Base-by-base conservation (phyloP, 2,113 vertebrate genomes). In the Callocephalon fimbriatum region DNA sequence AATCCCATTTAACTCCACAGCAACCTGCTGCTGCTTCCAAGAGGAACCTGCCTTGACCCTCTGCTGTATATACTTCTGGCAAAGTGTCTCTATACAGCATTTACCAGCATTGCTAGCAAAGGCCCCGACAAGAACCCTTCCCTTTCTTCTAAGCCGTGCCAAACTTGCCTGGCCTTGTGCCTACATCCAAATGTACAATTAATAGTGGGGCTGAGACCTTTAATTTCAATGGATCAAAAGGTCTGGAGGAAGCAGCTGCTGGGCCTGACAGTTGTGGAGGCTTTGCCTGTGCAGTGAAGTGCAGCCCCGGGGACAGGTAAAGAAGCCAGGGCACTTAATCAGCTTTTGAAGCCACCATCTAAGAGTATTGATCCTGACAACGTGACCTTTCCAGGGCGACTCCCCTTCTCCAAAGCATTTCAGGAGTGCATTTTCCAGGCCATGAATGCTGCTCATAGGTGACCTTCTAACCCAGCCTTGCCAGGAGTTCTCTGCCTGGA, bases 151-250 rank as follows among this genome's bases (percentile, higher is more conserved):
- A 5, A 20, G 45, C 45, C 0, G 0, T n/a, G 75, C 71, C 61
- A 68, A 56, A 88, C 44, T 8, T 38, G 81, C 86, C 72, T 19
- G 32, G 79, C 83, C 76, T 76, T 62, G 86, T 10, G 50, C 45
- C 88, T 86, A 15, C 45, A 53, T 59, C 88, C 6, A 8, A 29
- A 32, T 9, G 53, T 45, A 72, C 25, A 32, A 40, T 31, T 21
- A 54, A 40, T n/a, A 25, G 48, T 19, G 26, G 38, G n/a, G 40
- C 59, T 1, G 26, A 96, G 74, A 82, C 93, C 88, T 96, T 72
- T 92, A 32, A 95, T 95, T 96, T 86, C 75, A 54, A 67, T 2
- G 85, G 93, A 92, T 95, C 91, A 90, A 92, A 95, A 96, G 94
- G 62, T 32, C 29, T 54, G 68, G 51, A 82, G 62, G 66, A 73